These are phyloP conservation scores for Eumeta japonica DNA, from an alignment of 1,140 invertebrate genomes.

Conservation along the genomic window DNA sequence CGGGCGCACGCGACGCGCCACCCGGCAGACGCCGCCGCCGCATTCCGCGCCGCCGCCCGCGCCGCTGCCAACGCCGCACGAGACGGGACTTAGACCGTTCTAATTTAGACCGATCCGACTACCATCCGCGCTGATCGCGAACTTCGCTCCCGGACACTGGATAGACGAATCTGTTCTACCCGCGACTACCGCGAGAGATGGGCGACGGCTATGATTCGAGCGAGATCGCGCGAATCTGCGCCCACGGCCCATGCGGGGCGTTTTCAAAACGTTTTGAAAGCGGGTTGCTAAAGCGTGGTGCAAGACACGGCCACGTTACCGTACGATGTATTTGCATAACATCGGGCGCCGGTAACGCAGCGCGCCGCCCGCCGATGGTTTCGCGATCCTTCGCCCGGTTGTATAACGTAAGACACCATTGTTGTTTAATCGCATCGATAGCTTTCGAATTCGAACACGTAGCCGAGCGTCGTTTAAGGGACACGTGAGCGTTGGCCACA, in stretches of 20 bases:
- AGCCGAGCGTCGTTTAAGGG: too few relatives aligned
- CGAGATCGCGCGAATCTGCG: slow-evolving; percentile 18
- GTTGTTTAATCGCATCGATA: too few relatives aligned
- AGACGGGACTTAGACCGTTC: too few relatives aligned
- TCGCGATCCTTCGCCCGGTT: slow-evolving; percentile 31
- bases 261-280: slow-evolving; percentile 53
- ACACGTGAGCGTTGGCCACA: too few relatives aligned
- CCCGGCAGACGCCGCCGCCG: slow-evolving; percentile 45
- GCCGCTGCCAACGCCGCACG: too few relatives aligned
- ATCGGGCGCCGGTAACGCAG: slow-evolving; percentile 30
- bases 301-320: slow-evolving; percentile 40
- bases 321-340: slow-evolving; percentile 50
- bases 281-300: slow-evolving; percentile 46
- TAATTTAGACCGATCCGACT: slow-evolving; percentile 18
- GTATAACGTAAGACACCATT: slow-evolving; percentile 36
- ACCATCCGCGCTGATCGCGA: slow-evolving; percentile 14
- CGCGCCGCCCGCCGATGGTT: slow-evolving; percentile 22
- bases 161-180: slow-evolving; percentile 16
- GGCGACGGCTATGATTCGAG: slow-evolving; percentile 10
- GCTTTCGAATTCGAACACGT: too few relatives aligned
- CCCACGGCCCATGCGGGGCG: slow-evolving; percentile 30
- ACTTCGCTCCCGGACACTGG: slow-evolving; percentile 12
- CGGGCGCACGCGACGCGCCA: slow-evolving; percentile 28
- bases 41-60: slow-evolving; percentile 41
- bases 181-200: slow-evolving; percentile 13